Conservation (phyloP, 2,113 vertebrate genomes). For the Setophaga petechia region DNA sequence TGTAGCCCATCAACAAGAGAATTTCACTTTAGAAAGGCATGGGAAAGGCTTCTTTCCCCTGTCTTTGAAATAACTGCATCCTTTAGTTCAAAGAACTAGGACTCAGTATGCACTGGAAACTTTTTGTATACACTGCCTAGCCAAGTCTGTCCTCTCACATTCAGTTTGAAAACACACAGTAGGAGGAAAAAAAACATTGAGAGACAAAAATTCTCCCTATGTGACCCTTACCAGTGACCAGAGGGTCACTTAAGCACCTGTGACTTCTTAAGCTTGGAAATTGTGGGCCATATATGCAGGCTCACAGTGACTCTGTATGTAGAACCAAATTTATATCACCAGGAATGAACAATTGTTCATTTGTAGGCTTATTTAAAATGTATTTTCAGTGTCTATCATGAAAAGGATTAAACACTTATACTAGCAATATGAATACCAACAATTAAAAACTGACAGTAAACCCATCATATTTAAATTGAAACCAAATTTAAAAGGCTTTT, state of each 20-base stretch:
- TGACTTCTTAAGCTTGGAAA: background rate
- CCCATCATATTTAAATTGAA: slow-evolving; percentile 63
- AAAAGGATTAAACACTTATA: slow-evolving; percentile 41
- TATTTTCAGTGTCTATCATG: slow-evolving; percentile 29
- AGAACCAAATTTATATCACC: background rate
- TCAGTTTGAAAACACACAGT: background rate
- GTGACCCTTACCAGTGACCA: background rate
- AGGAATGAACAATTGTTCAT: background rate
- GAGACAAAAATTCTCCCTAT: background rate
- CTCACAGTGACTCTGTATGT: background rate
- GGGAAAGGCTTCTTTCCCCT: background rate
- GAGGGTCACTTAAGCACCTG: background rate
- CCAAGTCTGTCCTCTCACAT: background rate
- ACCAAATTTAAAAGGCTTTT: slow-evolving; percentile 52
- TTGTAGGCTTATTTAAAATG: background rate
- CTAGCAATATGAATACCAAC: slow-evolving; percentile 21
- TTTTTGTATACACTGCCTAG: background rate
- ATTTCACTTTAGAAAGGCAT: background rate
- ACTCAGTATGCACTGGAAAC: accelerated
- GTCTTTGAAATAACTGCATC: background rate
- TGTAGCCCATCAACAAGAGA: background rate
- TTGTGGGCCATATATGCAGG: background rate
- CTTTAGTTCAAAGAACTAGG: background rate
- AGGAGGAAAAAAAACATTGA: background rate
- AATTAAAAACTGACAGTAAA: slow-evolving; percentile 66